phyloP scores from a whole-genome alignment of 2,113 vertebrate species.

The Callopanchax toddi region DNA sequence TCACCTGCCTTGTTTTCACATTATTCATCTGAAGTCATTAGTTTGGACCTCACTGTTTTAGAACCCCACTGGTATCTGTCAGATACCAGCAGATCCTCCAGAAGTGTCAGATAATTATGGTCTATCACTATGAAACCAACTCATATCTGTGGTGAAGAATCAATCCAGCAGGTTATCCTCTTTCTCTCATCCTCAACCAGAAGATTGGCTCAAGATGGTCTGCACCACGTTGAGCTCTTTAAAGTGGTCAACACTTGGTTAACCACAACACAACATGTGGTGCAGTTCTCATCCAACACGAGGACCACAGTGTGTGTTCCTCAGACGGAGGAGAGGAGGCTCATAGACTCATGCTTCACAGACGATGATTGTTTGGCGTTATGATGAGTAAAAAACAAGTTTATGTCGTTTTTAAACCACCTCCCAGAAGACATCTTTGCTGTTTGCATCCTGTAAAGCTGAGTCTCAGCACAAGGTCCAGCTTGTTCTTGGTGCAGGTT shows the following conservation, averaged over 20 bases:
- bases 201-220: constrained; percentile 75
- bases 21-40: constrained; percentile 4
- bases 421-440: too few relatives aligned
- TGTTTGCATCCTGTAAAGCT: too few relatives aligned
- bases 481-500: too few relatives aligned
- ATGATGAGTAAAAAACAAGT: too few relatives aligned
- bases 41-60: constrained; percentile 30
- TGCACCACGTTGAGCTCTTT: constrained; percentile 50
- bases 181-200: constrained; percentile 49
- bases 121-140: constrained; percentile 34
- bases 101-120: constrained; percentile 36
- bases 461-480: too few relatives aligned
- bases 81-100: constrained; percentile 11
- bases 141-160: constrained; percentile 45
- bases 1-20: too few relatives aligned
- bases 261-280: constrained; percentile 69
- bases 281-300: constrained; percentile 9
- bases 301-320: constrained; percentile 39
- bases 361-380: not conserved
- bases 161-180: constrained; percentile 47
- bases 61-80: constrained; percentile 26
- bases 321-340: constrained; percentile 10
- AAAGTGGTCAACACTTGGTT: constrained; percentile 62
- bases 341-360: constrained; percentile 16
- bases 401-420: too few relatives aligned